Evolutionary conservation across 2,113 vertebrate species (phyloP).

Genomic region (Microcebus ravelobensis): DNA sequence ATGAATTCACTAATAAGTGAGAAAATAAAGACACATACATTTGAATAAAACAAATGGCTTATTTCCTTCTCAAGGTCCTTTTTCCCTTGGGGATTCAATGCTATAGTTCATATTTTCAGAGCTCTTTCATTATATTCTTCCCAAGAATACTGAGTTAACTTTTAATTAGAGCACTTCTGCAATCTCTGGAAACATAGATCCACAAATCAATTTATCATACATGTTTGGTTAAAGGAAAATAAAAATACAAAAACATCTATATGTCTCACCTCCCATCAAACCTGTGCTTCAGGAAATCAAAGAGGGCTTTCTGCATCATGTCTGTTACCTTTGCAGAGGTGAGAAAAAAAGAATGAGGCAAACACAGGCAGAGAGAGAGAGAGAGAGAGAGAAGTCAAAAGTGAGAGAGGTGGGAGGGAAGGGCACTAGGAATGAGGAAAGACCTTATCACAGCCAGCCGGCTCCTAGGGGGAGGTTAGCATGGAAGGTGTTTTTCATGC

Average conservation of each 20-base stretch:
- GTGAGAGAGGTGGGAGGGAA: conserved; percentile 76
- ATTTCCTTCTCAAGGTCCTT: conserved; percentile 5
- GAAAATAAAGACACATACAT: conserved; percentile 44
- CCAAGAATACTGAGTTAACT: conserved; percentile 12
- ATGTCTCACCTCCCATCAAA: conserved; percentile 98
- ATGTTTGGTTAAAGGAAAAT: conserved; percentile 50
- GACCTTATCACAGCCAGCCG: neutral
- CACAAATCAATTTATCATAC: conserved; percentile 50
- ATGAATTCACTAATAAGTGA: conserved; percentile 40
- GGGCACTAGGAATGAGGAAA: conserved; percentile 21
- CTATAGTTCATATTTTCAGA: conserved; percentile 20
- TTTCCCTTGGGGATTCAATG: neutral
- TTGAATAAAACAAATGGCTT: conserved; percentile 34
- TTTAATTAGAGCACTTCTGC: conserved; percentile 38
- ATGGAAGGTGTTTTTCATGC: neutral
- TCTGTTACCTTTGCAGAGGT: conserved; percentile 94
- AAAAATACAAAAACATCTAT: conserved; percentile 78
- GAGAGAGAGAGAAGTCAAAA: conserved; percentile 76
- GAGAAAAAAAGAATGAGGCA: conserved; percentile 80
- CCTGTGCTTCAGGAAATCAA: conserved; percentile 99
- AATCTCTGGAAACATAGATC: neutral
- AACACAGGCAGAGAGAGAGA: conserved; percentile 68
- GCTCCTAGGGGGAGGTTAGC: neutral
- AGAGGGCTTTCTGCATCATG: conserved; percentile 99
- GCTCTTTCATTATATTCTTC: neutral